Conservation (phyloP, 2,113 vertebrate genomes). For the Barnardius zonarius region DNA sequence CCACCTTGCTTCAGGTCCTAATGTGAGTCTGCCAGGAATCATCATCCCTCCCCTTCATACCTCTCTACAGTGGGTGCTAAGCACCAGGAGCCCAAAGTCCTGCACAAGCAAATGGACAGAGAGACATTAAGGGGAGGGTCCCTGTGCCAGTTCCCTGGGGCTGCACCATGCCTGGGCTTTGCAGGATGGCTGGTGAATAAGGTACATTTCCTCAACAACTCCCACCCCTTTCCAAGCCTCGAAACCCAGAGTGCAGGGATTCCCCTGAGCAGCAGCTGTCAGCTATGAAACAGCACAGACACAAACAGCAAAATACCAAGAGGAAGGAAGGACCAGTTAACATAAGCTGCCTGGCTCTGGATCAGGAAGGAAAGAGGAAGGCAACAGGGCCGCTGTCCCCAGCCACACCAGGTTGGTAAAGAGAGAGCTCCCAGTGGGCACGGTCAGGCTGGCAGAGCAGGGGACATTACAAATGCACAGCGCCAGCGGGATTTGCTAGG, state of each 20-base stretch:
- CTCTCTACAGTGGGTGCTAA: neutral
- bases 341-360: neutral
- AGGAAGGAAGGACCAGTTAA: neutral
- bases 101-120: neutral
- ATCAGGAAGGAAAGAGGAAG: neutral
- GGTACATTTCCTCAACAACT: neutral
- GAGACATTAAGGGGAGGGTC: neutral
- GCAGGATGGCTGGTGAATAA: neutral
- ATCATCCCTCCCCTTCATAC: neutral
- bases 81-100: neutral
- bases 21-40: accelerated
- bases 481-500: accelerated
- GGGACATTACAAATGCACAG: neutral
- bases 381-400: neutral
- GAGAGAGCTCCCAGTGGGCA: neutral
- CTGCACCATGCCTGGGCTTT: neutral
- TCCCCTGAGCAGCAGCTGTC: neutral
- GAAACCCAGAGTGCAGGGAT: neutral
- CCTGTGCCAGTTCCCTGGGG: neutral
- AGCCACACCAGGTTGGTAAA: neutral
- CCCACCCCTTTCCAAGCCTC: neutral
- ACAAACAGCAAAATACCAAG: neutral
- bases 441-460: accelerated
- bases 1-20: accelerated
- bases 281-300: neutral